Conservation (phyloP, 1,140 invertebrate genomes). For the Centruroides sculpturatus region DNA sequence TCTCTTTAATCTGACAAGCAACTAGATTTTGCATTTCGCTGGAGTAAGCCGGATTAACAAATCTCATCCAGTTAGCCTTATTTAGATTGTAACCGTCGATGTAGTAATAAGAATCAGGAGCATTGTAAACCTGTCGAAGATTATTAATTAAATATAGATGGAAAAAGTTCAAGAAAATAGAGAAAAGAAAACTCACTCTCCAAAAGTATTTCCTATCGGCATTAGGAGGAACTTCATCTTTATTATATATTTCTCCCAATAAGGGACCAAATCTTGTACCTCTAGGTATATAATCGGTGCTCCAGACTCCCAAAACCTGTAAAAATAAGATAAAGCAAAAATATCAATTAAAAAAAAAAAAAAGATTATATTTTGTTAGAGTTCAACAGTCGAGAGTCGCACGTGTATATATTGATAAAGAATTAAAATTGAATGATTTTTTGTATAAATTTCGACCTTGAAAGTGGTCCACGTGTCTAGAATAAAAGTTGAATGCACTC, state of each 20-base stretch:
- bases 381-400: no score
- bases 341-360: no score
- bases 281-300: conserved; percentile 85
- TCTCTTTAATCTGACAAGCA: conserved; percentile 83
- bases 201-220: conserved; percentile 83
- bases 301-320: conserved; percentile 89
- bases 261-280: conserved; percentile 92
- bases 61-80: conserved; percentile 96
- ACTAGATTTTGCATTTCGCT: conserved; percentile 88
- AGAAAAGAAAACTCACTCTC: conserved; percentile 46
- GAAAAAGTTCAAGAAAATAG: background rate
- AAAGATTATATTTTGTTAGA: no score
- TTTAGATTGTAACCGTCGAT: conserved; percentile 82
- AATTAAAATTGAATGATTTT: no score
- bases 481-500: no score
- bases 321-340: background rate
- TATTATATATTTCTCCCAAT: conserved; percentile 59
- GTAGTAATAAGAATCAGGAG: conserved; percentile 78
- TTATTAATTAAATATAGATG: background rate
- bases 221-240: conserved; percentile 49
- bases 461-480: no score
- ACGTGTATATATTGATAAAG: no score
- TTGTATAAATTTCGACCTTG: no score
- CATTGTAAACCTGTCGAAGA: conserved; percentile 69
- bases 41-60: conserved; percentile 85